Percentiles rank a stretch among this genome's conserved stretches.
These are phyloP conservation scores for Crambe crambe DNA, from an alignment of 37 sponge, comb jelly and placozoan genomes.

Conservation along the genomic window DNA sequence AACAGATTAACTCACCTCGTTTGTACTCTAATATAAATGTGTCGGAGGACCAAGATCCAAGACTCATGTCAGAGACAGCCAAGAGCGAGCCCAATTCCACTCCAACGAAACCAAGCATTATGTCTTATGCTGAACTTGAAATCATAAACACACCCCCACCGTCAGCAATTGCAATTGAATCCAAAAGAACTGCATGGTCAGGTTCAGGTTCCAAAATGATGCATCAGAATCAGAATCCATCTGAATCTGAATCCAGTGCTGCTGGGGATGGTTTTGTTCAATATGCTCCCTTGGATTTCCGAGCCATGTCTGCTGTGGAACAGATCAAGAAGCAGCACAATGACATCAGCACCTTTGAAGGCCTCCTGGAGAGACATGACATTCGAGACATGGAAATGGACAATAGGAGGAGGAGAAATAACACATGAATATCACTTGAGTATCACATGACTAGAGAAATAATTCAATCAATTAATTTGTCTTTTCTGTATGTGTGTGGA, in stretches of 20 bases:
- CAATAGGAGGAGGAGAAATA: not conserved
- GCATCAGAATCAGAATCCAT: not conserved
- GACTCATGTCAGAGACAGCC: no score
- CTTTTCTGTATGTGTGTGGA: not conserved
- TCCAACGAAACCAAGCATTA: not conserved
- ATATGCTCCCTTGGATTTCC: slow-evolving; percentile 1
- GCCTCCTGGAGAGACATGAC: not conserved
- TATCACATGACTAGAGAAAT: not conserved
- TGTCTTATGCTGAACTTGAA: not conserved
- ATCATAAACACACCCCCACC: not conserved
- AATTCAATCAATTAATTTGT: not conserved
- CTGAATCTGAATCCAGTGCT: not conserved
- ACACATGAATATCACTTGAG: not conserved
- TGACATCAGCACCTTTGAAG: not conserved
- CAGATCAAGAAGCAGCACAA: not conserved
- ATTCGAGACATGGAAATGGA: slow-evolving; percentile 16
- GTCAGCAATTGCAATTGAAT: not conserved
- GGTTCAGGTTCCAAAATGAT: not conserved
- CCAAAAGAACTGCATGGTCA: not conserved
- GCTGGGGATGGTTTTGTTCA: not conserved
- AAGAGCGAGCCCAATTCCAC: no score
- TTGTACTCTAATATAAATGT: not conserved
- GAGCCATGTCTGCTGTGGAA: not conserved
- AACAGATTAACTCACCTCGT: not conserved
- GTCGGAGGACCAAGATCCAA: not conserved